phyloP scores from a whole-genome alignment of 2,797 vertebrate genomes.

The Tragopan temminckii region DNA sequence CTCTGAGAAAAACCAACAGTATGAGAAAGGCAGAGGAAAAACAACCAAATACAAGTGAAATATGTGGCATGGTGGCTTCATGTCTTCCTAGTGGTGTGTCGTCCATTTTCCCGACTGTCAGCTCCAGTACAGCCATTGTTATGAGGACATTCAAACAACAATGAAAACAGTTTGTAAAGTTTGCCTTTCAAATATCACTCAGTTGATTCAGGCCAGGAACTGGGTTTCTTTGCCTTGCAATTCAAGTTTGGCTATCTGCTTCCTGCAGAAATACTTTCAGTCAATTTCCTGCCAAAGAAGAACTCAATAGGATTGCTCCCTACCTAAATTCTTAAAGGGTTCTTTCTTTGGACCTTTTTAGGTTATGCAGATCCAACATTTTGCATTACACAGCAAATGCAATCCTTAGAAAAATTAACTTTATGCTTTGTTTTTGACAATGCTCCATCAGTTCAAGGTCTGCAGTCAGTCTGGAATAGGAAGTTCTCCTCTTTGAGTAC shows the following conservation, averaged over 20 bases:
- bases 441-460: not conserved
- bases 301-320: not conserved
- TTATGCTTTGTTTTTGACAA: not conserved
- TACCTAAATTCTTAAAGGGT: not conserved
- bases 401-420: not conserved
- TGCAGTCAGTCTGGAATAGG: not conserved
- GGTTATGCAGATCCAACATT: not conserved
- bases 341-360: not conserved
- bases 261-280: not conserved
- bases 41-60: not conserved
- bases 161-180: not conserved
- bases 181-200: not conserved
- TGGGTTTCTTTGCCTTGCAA: not conserved
- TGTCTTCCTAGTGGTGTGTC: not conserved
- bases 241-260: not conserved
- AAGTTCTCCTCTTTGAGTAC: not conserved
- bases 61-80: rapidly evolving
- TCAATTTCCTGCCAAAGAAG: not conserved
- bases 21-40: not conserved
- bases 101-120: not conserved
- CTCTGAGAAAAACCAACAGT: not conserved
- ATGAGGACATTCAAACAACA: not conserved
- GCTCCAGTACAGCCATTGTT: not conserved
- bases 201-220: not conserved
- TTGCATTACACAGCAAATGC: not conserved